phyloP scores from a whole-genome alignment of 2,888 invertebrate genomes.

The Cerceris rybyensis region DNA sequence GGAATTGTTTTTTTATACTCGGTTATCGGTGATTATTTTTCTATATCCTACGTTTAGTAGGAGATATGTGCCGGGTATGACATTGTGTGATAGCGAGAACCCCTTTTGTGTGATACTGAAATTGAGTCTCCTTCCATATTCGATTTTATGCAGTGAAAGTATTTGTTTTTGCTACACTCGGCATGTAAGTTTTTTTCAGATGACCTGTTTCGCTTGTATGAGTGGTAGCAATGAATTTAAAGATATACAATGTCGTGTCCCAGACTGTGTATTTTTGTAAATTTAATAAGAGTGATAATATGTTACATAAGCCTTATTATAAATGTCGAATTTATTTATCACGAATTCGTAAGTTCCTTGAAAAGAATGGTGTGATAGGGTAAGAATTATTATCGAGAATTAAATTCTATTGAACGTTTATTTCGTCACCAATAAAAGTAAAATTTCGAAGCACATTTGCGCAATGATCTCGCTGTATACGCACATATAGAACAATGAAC shows the following conservation, averaged over 20 bases:
- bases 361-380: background rate
- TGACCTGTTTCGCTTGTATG: too few species aligned
- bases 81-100: background rate
- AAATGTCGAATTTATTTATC: background rate
- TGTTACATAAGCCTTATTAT: background rate
- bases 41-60: background rate
- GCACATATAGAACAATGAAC: slow-evolving; percentile 55
- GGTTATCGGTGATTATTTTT: background rate
- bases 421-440: slow-evolving; percentile 67
- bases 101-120: background rate
- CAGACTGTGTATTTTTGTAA: background rate
- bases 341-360: background rate
- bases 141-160: background rate
- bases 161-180: background rate
- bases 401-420: slow-evolving; percentile 69
- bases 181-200: background rate
- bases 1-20: background rate
- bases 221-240: background rate
- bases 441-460: slow-evolving; percentile 61
- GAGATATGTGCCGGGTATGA: background rate
- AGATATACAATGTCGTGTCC: background rate
- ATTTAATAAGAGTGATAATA: background rate
- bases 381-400: slow-evolving; percentile 1
- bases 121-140: background rate
- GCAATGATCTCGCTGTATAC: slow-evolving; percentile 41